phyloP scores from a whole-genome alignment of 2,113 vertebrate genomes.

The Naja naja region DNA sequence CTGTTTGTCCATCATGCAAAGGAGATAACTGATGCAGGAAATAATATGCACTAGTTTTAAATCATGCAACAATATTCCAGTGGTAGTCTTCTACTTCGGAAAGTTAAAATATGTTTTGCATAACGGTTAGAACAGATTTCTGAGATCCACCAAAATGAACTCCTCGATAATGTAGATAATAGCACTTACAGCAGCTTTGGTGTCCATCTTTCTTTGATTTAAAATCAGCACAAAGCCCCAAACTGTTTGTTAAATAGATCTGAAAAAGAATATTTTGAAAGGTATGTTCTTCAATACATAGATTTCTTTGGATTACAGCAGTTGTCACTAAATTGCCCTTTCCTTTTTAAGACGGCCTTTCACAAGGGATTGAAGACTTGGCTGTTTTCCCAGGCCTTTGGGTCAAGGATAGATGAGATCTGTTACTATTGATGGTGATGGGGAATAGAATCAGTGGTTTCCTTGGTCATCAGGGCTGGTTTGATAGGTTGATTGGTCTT shows the following conservation, averaged over 20 bases:
- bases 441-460: not conserved
- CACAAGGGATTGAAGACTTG: not conserved
- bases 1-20: not conserved
- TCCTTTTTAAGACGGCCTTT: not conserved
- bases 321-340: not conserved
- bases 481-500: not conserved
- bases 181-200: not conserved
- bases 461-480: not conserved
- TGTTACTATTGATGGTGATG: not conserved
- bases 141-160: not conserved
- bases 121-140: not conserved
- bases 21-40: not conserved
- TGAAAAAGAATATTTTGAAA: not conserved
- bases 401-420: not conserved
- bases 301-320: not conserved
- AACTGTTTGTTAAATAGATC: not conserved
- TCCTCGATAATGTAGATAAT: not conserved
- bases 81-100: not conserved
- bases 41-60: not conserved
- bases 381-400: not conserved
- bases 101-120: not conserved
- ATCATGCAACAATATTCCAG: not conserved
- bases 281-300: not conserved
- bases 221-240: not conserved
- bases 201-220: not conserved